Evolutionary conservation across 1,140 invertebrate species (phyloP), one percentile per base, ranked within the genome.

Genomic region (Campoletis sonorensis): DNA sequence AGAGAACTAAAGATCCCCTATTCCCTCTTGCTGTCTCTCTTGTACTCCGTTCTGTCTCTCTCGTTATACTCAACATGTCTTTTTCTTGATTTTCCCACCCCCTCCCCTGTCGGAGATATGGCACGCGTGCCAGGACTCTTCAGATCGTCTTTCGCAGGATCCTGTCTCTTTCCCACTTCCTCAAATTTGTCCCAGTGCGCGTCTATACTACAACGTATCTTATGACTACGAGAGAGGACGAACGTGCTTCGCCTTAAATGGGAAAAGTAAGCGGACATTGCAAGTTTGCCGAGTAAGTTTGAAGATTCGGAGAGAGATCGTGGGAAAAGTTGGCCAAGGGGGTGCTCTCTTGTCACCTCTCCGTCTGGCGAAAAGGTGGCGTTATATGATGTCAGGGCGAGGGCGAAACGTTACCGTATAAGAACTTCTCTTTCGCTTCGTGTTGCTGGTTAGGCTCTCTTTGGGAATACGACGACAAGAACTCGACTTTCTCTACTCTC

Each of bases 241-340:
- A 81, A 84, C 83, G 80, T 84, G 83, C 78, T 83, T 73, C 64
- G 80, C 61, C 61, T 54, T 80, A 82, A 84, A 82, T 82, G 83
- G 83, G 79, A 84, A 84, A 84, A 80, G 72, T 84, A 82, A 82
- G 79, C 78, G 81, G 79, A 82, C 78, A 77, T 81, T 78, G 76
- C 78, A 77, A 83, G 75, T 81, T 78, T 79, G 51, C 78, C 51
- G 58, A 37, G 78, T 68, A 77, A 75, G 80, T 68, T 70, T 67
- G 72, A 77, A 76, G 76, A 81, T 77, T 77, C 73, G 73, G 30
- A 26, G 27, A 71, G 77, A 78, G 67, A 77, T 78, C 73, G 75
- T 68, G 45, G 77, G 73, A 81, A 77, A 70, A 81, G 37, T 81
- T 81, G 73, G 40, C 23, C 68, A 67, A 78, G 23, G 45, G 45